Conservation (phyloP, 1,140 invertebrate genomes). For the Agraylea sexmaculata region DNA sequence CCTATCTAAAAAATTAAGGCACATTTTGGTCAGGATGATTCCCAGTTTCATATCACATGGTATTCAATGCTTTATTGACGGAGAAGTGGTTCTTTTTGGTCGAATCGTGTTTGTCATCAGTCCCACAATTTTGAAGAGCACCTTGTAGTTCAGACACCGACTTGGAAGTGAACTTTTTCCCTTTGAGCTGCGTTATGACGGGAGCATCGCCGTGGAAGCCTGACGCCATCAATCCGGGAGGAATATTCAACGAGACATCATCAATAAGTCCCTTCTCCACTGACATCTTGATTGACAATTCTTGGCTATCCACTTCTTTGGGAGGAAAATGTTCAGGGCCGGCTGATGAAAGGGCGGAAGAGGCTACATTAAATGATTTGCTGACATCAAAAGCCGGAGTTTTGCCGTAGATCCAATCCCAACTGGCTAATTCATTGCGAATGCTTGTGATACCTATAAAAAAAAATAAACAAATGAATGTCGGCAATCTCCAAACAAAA, state of each 20-base stretch:
- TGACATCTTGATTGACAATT: conserved; percentile 35
- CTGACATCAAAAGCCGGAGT: conserved; percentile 72
- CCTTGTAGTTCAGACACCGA: conserved; percentile 33
- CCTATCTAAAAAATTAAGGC: not conserved
- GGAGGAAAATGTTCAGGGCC: conserved; percentile 10
- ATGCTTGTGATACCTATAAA: conserved; percentile 53
- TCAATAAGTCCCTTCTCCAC: conserved; percentile 37
- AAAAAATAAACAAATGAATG: conserved; percentile 10
- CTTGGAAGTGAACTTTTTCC: conserved; percentile 37
- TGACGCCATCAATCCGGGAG: conserved; percentile 35
- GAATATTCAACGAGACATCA: conserved; percentile 37
- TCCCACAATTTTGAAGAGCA: conserved; percentile 29
- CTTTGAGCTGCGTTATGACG: conserved; percentile 36
- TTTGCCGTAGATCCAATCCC: conserved; percentile 83
- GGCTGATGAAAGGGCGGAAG: conserved; percentile 28
- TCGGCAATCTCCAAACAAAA: not conserved
- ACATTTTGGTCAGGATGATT: not conserved
- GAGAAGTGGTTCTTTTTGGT: conserved; percentile 40
- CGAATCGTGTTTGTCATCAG: conserved; percentile 26
- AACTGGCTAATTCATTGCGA: conserved; percentile 54
- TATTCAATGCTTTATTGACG: conserved; percentile 40
- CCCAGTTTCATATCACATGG: conserved; percentile 24
- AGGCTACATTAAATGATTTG: conserved; percentile 34
- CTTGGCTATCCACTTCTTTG: conserved; percentile 25
- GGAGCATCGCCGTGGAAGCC: conserved; percentile 39